A percentile compares a stretch with the other conserved stretches of the same genome.
Evolutionary conservation across 2,797 vertebrate genomes (phyloP).

Genomic region (Glossophaga mutica): DNA sequence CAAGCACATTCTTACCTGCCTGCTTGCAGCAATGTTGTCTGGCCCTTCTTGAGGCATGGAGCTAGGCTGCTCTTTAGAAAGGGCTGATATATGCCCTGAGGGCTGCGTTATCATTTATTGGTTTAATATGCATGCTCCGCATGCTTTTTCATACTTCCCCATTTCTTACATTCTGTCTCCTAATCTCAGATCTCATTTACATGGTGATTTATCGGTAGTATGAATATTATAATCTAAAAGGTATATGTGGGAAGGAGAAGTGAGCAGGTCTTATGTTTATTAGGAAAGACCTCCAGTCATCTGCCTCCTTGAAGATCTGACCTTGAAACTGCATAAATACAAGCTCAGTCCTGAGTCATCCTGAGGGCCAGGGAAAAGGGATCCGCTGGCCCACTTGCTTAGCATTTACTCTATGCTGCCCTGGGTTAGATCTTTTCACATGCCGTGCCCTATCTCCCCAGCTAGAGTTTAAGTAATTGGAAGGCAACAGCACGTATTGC

Average conservation of each 20-base stretch:
- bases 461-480: not conserved
- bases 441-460: not conserved
- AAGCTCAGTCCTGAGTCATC: not conserved
- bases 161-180: conserved; percentile 37
- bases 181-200: conserved; percentile 30
- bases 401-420: not conserved
- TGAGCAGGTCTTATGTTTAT: not conserved
- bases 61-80: not conserved
- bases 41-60: not conserved
- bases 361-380: not conserved
- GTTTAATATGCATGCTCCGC: not conserved
- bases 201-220: conserved; percentile 34
- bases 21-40: not conserved
- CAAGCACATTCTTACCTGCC: not conserved
- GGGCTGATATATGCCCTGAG: not conserved
- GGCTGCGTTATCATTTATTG: not conserved
- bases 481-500: not conserved
- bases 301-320: conserved; percentile 39
- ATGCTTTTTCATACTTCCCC: not conserved
- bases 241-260: not conserved
- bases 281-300: not conserved
- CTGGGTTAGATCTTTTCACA: not conserved
- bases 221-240: conserved; percentile 47
- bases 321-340: not conserved
- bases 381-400: not conserved